Evolutionary conservation across 2,888 invertebrate species (phyloP).

Genomic region (Mechanitis messenoides): DNA sequence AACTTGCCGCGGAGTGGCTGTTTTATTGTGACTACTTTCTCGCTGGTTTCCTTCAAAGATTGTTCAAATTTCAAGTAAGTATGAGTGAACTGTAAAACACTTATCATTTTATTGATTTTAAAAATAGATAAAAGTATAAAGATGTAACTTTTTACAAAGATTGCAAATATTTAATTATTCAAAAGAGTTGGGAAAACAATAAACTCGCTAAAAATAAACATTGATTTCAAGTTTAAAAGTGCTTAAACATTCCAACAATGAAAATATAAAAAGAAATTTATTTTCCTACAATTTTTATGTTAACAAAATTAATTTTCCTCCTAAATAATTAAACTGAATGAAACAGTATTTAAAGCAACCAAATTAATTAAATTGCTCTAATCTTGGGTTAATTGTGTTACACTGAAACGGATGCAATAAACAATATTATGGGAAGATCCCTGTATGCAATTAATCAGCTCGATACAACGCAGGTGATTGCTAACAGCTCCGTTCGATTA

Average conservation of each 20-base stretch:
- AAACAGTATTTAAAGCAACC: constrained; percentile 1
- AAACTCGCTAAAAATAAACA: background rate
- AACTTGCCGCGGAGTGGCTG: constrained; percentile 26
- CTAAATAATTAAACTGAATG: background rate
- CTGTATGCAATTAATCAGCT: constrained; percentile 65
- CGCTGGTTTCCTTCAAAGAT: constrained; percentile 22
- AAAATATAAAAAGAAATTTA: background rate
- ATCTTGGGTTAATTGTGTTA: constrained; percentile 21
- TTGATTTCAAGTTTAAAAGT: constrained; percentile 2
- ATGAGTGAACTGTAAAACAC: background rate
- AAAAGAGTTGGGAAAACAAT: background rate
- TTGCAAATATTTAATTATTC: background rate
- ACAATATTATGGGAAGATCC: constrained; percentile 47
- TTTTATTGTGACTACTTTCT: constrained; percentile 30
- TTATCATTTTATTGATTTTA: background rate
- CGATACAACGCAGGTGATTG: constrained; percentile 67
- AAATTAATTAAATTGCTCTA: constrained; percentile 19
- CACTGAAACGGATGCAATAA: constrained; percentile 33
- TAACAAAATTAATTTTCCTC: background rate
- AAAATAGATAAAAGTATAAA: background rate
- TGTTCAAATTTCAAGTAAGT: constrained; percentile 12
- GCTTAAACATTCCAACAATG: background rate
- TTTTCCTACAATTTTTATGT: background rate
- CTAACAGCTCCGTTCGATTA: constrained; percentile 64
- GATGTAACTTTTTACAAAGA: background rate